Percentiles rank a stretch among this genome's conserved stretches.
Conservation (phyloP, 2,888 invertebrate species). For the Melanchra persicariae region DNA sequence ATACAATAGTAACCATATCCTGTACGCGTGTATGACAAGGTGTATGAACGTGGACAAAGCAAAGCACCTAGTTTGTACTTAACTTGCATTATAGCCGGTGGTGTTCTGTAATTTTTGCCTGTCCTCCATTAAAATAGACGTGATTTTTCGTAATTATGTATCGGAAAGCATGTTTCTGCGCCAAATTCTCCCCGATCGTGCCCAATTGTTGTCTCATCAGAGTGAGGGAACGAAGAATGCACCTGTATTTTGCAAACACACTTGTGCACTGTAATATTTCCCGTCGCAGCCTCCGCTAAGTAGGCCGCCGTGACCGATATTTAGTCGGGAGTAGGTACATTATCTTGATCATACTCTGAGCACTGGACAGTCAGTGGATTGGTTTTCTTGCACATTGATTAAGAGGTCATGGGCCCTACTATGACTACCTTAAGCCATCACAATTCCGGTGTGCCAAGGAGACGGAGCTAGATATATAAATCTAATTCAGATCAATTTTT, state of each 20-base stretch:
- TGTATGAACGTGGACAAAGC: neutral
- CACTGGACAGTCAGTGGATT: neutral
- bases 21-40: neutral
- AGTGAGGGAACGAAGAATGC: neutral
- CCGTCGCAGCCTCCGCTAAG: neutral
- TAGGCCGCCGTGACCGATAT: neutral
- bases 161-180: neutral
- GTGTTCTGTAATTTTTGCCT: neutral
- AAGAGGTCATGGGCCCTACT: neutral
- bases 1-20: neutral
- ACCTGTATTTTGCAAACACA: neutral
- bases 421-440: neutral
- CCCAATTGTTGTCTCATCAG: neutral
- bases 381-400: neutral
- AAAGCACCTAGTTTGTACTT: neutral
- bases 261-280: neutral
- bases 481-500: slow-evolving; percentile 6
- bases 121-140: neutral
- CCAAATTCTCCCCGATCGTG: neutral
- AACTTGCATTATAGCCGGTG: neutral
- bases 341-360: neutral
- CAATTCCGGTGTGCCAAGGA: neutral
- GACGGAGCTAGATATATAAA: neutral
- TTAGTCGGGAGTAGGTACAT: neutral
- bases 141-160: neutral